phyloP scores from a whole-genome alignment of 2,113 vertebrate species.

The Campylorhamphus procurvoides region DNA sequence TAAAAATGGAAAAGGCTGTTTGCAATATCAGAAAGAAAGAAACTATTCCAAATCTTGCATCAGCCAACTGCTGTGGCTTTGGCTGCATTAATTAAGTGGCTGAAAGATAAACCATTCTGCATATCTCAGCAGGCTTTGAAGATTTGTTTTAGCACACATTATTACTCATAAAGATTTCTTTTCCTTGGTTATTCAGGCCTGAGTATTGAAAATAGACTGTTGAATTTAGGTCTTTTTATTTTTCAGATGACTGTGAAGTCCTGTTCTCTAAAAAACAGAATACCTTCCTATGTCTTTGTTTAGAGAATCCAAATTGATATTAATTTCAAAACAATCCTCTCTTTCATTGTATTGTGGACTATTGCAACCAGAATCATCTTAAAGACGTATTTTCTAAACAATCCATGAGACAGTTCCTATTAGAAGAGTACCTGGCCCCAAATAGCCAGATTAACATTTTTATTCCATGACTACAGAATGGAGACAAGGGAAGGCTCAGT shows the following conservation, averaged over 20 bases:
- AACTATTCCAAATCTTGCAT: not conserved
- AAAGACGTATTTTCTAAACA: not conserved
- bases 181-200: not conserved
- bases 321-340: not conserved
- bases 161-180: not conserved
- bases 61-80: not conserved
- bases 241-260: not conserved
- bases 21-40: not conserved
- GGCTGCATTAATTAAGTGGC: not conserved
- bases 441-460: not conserved
- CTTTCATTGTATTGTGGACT: not conserved
- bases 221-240: not conserved
- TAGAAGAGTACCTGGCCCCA: not conserved
- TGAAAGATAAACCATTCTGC: not conserved
- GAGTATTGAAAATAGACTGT: not conserved
- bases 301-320: not conserved
- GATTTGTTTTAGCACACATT: not conserved
- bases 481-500: not conserved
- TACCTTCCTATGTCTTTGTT: not conserved
- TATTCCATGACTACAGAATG: not conserved
- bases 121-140: not conserved
- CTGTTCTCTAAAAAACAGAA: not conserved
- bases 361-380: not conserved
- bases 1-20: not conserved
- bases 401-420: not conserved